Percentiles rank a stretch among this genome's conserved stretches.
Conservation (phyloP, 2,797 vertebrate species). For the Leptodactylus fallax region DNA sequence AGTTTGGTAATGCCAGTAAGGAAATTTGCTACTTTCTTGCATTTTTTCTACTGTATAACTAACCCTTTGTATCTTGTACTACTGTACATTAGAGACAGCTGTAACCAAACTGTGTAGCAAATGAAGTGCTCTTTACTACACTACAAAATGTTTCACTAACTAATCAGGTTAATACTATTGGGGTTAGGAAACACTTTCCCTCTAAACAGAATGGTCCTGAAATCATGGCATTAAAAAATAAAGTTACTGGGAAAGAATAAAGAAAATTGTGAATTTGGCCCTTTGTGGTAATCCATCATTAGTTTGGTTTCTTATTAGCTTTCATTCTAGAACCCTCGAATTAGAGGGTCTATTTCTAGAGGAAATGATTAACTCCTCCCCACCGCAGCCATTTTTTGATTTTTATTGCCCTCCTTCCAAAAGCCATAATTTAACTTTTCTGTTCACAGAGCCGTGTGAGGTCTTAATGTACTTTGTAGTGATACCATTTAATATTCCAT, state of each 20-base stretch:
- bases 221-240: neutral
- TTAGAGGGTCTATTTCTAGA: too few species aligned
- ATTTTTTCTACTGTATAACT: neutral
- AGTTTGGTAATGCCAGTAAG: conserved; percentile 6
- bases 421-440: too few species aligned
- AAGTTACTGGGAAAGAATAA: neutral
- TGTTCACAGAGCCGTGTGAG: too few species aligned
- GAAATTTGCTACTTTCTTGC: neutral
- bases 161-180: conserved; percentile 16
- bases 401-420: too few species aligned
- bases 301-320: too few species aligned
- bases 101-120: neutral
- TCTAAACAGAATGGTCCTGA: neutral
- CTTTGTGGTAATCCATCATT: too few species aligned
- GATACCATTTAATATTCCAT: too few species aligned
- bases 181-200: neutral
- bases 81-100: neutral
- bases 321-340: too few species aligned
- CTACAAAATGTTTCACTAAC: neutral
- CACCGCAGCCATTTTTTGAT: too few species aligned
- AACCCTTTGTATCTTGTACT: neutral
- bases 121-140: neutral
- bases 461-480: too few species aligned
- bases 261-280: neutral
- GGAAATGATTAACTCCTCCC: too few species aligned